Conservation (phyloP, 2,888 invertebrate genomes). For the Lepidocyrtoides sp. region DNA sequence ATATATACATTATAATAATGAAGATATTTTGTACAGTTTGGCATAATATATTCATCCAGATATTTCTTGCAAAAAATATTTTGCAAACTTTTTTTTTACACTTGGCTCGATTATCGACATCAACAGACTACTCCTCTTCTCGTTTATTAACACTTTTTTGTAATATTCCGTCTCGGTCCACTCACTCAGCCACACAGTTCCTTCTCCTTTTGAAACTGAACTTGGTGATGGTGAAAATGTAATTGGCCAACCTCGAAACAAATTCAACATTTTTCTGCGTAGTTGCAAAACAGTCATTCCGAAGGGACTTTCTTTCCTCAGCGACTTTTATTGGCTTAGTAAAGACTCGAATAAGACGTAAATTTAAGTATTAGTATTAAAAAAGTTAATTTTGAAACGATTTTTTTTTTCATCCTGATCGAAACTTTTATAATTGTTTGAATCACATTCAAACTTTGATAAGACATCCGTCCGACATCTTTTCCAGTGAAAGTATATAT, state of each 20-base stretch:
- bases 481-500: conserved; percentile 40
- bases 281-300: conserved; percentile 4
- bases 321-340: background rate
- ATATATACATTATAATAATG: conserved; percentile 11
- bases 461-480: background rate
- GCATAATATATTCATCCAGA: conserved; percentile 63
- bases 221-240: conserved; percentile 1
- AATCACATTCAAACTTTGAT: too few species aligned
- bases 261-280: background rate
- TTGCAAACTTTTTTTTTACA: conserved; percentile 75
- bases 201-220: conserved; percentile 48
- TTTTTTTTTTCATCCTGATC: too few species aligned
- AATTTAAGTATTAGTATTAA: too few species aligned
- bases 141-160: conserved; percentile 52
- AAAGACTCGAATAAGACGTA: conserved; percentile 29
- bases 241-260: conserved; percentile 47
- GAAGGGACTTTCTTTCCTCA: background rate
- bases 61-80: conserved; percentile 73
- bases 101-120: conserved; percentile 77
- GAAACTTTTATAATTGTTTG: conserved; percentile 7
- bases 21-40: background rate
- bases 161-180: conserved; percentile 68
- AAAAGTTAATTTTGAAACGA: too few species aligned
- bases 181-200: conserved; percentile 64
- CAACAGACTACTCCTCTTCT: conserved; percentile 63